Percentiles rank a stretch among this genome's conserved stretches.
These are phyloP conservation scores for Sphaeramia orbicularis DNA, from an alignment of 2,797 vertebrate genomes.

Conservation along the genomic window DNA sequence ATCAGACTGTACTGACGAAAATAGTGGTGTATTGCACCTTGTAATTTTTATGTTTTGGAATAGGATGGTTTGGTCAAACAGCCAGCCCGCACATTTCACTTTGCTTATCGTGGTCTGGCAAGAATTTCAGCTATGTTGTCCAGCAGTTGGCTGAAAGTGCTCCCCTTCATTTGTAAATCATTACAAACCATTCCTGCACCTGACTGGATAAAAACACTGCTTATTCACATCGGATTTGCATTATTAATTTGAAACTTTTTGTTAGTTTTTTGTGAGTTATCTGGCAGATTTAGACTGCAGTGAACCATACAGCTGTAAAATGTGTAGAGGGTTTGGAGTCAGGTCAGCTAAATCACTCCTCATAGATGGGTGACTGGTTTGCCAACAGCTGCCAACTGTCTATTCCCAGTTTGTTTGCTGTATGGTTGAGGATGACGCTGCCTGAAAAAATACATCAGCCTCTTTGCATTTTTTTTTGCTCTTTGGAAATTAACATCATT, in stretches of 20 bases:
- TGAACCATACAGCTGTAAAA: neutral
- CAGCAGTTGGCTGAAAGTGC: conserved; percentile 46
- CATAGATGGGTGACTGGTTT: conserved; percentile 39
- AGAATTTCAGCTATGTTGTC: conserved; percentile 26
- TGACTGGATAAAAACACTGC: conserved; percentile 24
- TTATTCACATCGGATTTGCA: conserved; percentile 20
- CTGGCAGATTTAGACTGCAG: neutral
- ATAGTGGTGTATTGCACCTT: conserved; percentile 44
- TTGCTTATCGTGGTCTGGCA: conserved; percentile 44
- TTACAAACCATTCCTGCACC: conserved; percentile 28
- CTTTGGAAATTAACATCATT: too few species aligned
- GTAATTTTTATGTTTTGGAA: conserved; percentile 59
- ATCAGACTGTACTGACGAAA: conserved; percentile 32
- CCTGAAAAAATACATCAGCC: neutral
- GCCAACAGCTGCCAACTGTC: conserved; percentile 22
- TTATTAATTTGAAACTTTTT: conserved; percentile 8
- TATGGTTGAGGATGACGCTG: conserved; percentile 8
- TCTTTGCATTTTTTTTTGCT: too few species aligned
- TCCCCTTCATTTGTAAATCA: conserved; percentile 24
- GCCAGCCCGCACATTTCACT: conserved; percentile 51
- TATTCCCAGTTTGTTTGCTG: conserved; percentile 16
- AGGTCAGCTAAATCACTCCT: conserved; percentile 39
- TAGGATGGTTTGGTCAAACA: conserved; percentile 32
- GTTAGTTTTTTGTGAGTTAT: conserved; percentile 1
- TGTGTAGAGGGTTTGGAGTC: conserved; percentile 24